Base-by-base conservation (phyloP, 2,113 vertebrate species). In the Nanger granti region DNA sequence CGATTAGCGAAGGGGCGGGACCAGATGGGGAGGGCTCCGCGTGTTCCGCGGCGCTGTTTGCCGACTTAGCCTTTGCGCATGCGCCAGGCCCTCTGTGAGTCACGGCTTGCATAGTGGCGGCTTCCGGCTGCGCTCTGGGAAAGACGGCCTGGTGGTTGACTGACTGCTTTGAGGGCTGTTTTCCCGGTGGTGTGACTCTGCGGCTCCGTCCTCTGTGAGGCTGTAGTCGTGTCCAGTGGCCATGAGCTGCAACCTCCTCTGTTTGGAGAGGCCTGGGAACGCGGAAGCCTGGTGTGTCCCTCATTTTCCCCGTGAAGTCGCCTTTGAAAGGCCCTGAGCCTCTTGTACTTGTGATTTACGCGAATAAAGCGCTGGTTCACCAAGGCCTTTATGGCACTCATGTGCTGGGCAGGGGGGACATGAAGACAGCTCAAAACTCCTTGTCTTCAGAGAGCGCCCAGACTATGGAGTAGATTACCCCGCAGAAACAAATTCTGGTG, bases 111-210 rank as follows among this genome's bases (percentile, higher is more conserved):
- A 2, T 2, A 4, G 54, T 17, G 4, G 59, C 29, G 1, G 79
- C 34, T 87, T 93, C 44, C 2, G 8, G 26, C 7, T 0, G 28
- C 7, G 1, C 1, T 3, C 5, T 2, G 41, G 87, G 44, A 6
- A 85, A 31, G 26, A 1, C 26, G 12, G 34, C 7, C 24, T 14
- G 28, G 3, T 8, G 3, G 24, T 4, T 11, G 29, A 49, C 22
- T 28, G 1, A 2, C 0, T 2, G 1, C 1, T 9, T 49, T 18
- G 26, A 3, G 20, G 6, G 2, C 4, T 20, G 14, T 17, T 66
- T 66, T 57, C 31, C 37, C 24, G 24, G 47, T 5, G 18, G 10
- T 3, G 0, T 4, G 13, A 3, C 1, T 11, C 47, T 37, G 73
- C 0, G 1, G 15, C 85, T n/a, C 3, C 3, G 10, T 3, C 9